Base-by-base conservation (phyloP, 64 coral and sea anemone genomes). In the Actinia equina region DNA sequence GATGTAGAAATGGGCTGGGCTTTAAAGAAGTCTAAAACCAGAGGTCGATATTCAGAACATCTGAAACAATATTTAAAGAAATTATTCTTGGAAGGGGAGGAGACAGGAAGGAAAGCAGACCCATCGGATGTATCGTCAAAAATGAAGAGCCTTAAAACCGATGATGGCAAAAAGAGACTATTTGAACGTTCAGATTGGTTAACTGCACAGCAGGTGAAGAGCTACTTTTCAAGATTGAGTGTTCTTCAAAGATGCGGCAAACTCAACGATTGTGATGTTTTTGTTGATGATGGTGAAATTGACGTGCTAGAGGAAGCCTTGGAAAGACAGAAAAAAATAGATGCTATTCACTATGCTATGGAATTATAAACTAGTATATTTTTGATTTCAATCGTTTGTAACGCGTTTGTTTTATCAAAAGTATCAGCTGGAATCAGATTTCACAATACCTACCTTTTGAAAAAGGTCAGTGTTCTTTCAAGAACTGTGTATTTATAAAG, bases 81-180 rank as follows among this genome's bases (percentile, higher is more conserved):
- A 20, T 57, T 92, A 71, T 92, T 92, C 46, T 61, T 80, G 59
- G 43, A 62, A 26, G 80, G 91, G 11, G 86, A 92, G 77, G 77
- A 92, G 59, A 87, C 90, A 37, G 90, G 90, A 17, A 92, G 77
- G 60, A 92, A 92, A 51, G 91, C 86, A 88, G 77, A 77, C 52
- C 61, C 86, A 26, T 85, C 67, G 20, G 82, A 86, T 43, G 82
- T 91, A 25, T 80, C 85, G 9, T 77, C 60, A 20, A 88, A 51
- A 77, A 82, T 92, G 30, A 88, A 84, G 82, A 79, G 49, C 52
- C 61, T 71, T 16, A 87, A 84, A 87, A 55, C 44, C 71, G 84
- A 71, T 22, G 77, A 41, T 18, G 77, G 90, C 9, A 86, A 83
- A 62, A 84, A 90, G 65, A 82, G 80, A 41, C 44, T 88, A 18